These are phyloP conservation scores for Xyliphius kryptos DNA, from an alignment of 2,113 vertebrate species.

Conservation along the genomic window DNA sequence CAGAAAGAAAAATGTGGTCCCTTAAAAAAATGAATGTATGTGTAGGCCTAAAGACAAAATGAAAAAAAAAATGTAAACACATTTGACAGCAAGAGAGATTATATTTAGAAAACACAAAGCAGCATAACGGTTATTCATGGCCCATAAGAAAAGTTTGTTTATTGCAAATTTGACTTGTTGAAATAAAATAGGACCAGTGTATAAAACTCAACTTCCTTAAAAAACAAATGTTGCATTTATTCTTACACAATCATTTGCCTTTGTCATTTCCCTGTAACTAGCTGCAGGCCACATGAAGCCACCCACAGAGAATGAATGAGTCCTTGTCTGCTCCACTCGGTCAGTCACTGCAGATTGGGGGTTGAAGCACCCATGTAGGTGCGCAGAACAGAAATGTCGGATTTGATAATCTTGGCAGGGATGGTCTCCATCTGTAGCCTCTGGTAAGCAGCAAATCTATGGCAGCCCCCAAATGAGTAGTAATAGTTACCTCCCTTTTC, in stretches of 20 bases:
- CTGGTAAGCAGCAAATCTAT: constrained; percentile 80
- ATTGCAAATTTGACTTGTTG: too few relatives aligned
- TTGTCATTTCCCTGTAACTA: neutral
- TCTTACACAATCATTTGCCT: neutral
- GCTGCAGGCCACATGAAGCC: neutral
- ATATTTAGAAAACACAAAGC: too few relatives aligned
- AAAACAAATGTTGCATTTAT: neutral
- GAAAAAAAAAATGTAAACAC: too few relatives aligned
- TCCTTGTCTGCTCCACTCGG: neutral
- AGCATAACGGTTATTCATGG: too few relatives aligned
- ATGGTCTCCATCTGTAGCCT: constrained; percentile 75
- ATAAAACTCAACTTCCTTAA: neutral
- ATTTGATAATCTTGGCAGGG: constrained; percentile 82
- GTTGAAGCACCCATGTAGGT: constrained; percentile 84
- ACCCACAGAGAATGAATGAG: neutral
- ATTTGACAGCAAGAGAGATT: too few relatives aligned
- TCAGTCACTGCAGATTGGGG: constrained; percentile 69
- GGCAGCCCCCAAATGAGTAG: constrained; percentile 90
- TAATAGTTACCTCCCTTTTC: constrained; percentile 79
- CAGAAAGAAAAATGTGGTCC: too few relatives aligned
- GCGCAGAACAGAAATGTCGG: constrained; percentile 75
- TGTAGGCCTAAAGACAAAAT: too few relatives aligned
- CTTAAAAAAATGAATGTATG: too few relatives aligned
- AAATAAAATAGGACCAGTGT: too few relatives aligned
- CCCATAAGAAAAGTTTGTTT: too few relatives aligned